Evolutionary conservation across 2,113 vertebrate genomes (phyloP).

Genomic region (Aleadryas rufinucha): DNA sequence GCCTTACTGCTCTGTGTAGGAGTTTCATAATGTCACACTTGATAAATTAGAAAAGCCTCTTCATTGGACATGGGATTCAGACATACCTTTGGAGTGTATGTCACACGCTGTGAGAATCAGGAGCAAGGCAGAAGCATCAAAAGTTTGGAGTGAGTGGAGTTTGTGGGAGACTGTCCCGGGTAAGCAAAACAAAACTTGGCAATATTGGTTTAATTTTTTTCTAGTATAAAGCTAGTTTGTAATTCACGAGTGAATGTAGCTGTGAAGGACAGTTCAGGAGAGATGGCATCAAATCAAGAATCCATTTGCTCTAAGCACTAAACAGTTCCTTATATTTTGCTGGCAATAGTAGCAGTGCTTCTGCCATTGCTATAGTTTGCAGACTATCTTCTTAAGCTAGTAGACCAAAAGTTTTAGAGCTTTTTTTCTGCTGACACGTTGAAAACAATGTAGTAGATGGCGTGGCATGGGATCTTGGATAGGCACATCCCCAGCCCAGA

Average conservation of each 20-base stretch:
- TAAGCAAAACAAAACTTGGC: constrained; percentile 31
- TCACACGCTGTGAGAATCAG: constrained; percentile 68
- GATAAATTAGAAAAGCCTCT: constrained; percentile 15
- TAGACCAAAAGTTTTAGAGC: not conserved
- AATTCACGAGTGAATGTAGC: not conserved
- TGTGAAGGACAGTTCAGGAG: not conserved
- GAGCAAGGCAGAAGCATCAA: not conserved
- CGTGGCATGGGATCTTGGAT: not conserved
- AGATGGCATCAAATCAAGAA: not conserved
- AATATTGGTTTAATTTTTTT: not conserved
- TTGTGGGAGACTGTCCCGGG: constrained; percentile 40
- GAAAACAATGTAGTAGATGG: not conserved
- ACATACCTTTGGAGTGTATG: constrained; percentile 71
- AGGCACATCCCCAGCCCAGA: not conserved
- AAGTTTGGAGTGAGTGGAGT: constrained; percentile 69
- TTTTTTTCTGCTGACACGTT: not conserved
- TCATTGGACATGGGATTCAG: constrained; percentile 67
- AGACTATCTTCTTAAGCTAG: not conserved
- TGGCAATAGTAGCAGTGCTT: not conserved
- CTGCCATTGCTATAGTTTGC: not conserved
- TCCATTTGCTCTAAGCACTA: not conserved
- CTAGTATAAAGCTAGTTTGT: not conserved
- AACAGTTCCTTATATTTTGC: not conserved
- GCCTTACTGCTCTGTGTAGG: constrained; percentile 40
- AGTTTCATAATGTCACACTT: constrained; percentile 44